Base-by-base conservation (phyloP, 2,797 vertebrate genomes). In the Brachyalestes nurse region DNA sequence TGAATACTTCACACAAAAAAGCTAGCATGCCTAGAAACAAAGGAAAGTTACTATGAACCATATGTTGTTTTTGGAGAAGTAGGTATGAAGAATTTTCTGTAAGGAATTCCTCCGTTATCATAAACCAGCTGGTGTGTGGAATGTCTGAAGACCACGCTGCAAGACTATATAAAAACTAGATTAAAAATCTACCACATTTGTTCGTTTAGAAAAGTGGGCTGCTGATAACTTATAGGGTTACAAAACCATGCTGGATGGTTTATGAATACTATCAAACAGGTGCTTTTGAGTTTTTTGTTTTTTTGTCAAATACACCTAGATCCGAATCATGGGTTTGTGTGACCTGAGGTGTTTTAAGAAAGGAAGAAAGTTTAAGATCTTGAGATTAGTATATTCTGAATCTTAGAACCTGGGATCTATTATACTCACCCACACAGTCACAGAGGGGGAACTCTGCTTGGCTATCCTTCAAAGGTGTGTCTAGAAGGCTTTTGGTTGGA, bases 391-490 rank as follows among this genome's bases (percentile, higher is more conserved):
- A 57, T 57, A 23, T 6, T 34, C 16, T 49, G 47, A 19, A 57
- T 47, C 16, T 42, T 58, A 28, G 66, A 62, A 53, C 28, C 28
- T n/a, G 0, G 34, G 23, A n/a, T 38, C 10, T 60, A 45, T 6
- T 4, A 66, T 51, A 89, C 98, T 98, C 91, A 99, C 98, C 97
- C 0, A 99, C 96, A 0, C 98, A 99, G 81, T 96, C 95, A 19
- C 98, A 99, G 81, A 87, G 92, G 25, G 98, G 97, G 84, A 98
- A 98, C 28, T 99, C 97, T 0, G 95, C 90, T 82, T 98, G 96
- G 0, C 94, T 93, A 83, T 95, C 93, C 92, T 98, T 99, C 81
- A 95, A 94, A 0, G 98, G 98, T 1, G 97, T 99, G 88, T 96
- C 94, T 92, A 99, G 90, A 86, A 99, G 90, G 83, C 91, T 97